These are phyloP conservation scores for Erebia epiphron DNA, from an alignment of 2,888 invertebrate species.

Conservation along the genomic window DNA sequence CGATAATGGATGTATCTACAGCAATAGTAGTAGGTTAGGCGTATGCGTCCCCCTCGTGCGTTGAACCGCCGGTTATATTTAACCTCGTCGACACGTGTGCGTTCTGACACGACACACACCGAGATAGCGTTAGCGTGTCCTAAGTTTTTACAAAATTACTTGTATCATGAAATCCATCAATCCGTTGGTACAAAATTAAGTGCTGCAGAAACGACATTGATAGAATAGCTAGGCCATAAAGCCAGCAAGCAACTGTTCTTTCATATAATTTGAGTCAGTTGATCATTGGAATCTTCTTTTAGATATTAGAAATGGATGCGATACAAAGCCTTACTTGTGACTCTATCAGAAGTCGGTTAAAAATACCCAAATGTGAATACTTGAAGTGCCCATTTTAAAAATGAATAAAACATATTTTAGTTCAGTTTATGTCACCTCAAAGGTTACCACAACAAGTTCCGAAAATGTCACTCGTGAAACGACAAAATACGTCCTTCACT, in stretches of 20 bases:
- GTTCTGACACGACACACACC: conserved; percentile 53
- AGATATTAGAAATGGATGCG: too few species aligned
- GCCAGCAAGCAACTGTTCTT: too few species aligned
- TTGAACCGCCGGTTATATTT: conserved; percentile 80
- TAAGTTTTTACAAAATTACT: conserved; percentile 15
- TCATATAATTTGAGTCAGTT: too few species aligned
- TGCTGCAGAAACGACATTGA: neutral
- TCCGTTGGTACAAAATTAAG: neutral
- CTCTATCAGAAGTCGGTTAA: too few species aligned
- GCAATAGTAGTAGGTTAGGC: conserved; percentile 67
- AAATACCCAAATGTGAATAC: conserved; percentile 12
- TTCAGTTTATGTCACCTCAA: conserved; percentile 5
- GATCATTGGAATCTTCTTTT: too few species aligned
- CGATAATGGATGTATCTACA: conserved; percentile 24
- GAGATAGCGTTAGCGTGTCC: conserved; percentile 34
- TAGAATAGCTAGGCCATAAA: too few species aligned
- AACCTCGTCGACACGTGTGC: conserved; percentile 77
- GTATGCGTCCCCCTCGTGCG: conserved; percentile 68
- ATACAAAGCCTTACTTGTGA: too few species aligned
- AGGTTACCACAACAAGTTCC: conserved; percentile 15
- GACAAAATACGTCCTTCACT: conserved; percentile 17
- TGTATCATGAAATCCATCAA: neutral
- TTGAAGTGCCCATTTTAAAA: neutral
- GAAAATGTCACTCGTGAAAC: conserved; percentile 1
- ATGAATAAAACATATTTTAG: neutral